These are phyloP conservation scores for Coleophora deauratella DNA, from an alignment of 2,888 invertebrate species.

Conservation along the genomic window DNA sequence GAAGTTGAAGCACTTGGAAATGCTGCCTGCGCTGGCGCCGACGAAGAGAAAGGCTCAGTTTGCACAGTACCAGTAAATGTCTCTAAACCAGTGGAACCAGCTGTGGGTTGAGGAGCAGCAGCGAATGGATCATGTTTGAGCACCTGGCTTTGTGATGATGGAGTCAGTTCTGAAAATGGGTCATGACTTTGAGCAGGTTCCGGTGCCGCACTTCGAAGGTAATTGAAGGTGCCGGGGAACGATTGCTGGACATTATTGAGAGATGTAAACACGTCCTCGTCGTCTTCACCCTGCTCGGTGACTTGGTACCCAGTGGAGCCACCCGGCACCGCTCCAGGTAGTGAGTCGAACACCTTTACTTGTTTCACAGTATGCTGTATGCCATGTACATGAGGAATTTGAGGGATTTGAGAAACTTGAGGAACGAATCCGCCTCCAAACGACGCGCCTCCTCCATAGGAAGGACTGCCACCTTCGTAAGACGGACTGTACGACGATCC, in stretches of 20 bases:
- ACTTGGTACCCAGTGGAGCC: constrained; percentile 51
- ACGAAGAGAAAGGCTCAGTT: constrained; percentile 30
- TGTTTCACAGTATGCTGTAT: constrained; percentile 56
- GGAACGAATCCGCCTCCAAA: constrained; percentile 21
- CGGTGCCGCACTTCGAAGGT: constrained; percentile 39
- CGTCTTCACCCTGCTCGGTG: constrained; percentile 53
- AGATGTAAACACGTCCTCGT: constrained; percentile 48
- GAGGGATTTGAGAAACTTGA: constrained; percentile 27
- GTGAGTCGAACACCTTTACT: constrained; percentile 56
- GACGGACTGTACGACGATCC: constrained; percentile 28
- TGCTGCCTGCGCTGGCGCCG: constrained; percentile 26
- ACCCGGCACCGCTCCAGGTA: constrained; percentile 42
- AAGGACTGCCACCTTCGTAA: constrained; percentile 20
- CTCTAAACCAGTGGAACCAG: constrained; percentile 31
- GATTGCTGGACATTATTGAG: constrained; percentile 45
- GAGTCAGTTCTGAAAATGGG: constrained; percentile 32
- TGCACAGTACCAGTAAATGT: constrained; percentile 34
- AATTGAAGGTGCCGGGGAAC: constrained; percentile 47
- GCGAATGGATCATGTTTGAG: constrained; percentile 42
- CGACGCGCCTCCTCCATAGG: constrained; percentile 21
- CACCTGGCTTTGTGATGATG: constrained; percentile 28
- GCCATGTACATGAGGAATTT: constrained; percentile 36
- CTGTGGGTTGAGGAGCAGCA: constrained; percentile 32
- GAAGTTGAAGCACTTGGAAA: constrained; percentile 30
- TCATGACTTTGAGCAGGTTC: constrained; percentile 31